Evolutionary conservation across 1,140 invertebrate species (phyloP).

Genomic region (Camponotus vicinus): DNA sequence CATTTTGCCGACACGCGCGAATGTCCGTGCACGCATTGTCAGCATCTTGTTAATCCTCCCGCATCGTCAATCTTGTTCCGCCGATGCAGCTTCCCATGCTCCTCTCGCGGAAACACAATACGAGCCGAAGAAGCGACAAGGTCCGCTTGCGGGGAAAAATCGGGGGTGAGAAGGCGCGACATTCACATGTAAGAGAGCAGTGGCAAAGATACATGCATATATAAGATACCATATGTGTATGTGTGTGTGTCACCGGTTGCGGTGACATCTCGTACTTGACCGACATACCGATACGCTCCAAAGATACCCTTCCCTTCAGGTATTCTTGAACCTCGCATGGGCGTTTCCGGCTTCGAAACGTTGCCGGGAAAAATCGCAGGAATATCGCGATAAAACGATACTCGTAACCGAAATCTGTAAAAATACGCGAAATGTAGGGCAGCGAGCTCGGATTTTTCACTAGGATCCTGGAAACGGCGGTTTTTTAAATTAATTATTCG

Average conservation of each 20-base stretch:
- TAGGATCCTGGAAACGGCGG: not conserved
- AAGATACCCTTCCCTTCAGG: not conserved
- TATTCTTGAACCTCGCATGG: slow-evolving; percentile 53
- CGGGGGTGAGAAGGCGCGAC: slow-evolving; percentile 5
- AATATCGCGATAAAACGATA: slow-evolving; percentile 14
- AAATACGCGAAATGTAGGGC: not conserved
- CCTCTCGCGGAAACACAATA: slow-evolving; percentile 36
- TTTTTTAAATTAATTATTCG: slow-evolving; percentile 35
- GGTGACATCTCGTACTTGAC: slow-evolving; percentile 59
- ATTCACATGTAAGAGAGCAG: not conserved
- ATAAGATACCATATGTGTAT: too few relatives aligned
- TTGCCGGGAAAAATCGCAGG: not conserved
- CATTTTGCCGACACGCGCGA: slow-evolving; percentile 21
- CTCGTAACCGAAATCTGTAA: slow-evolving; percentile 8
- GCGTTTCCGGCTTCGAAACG: slow-evolving; percentile 38
- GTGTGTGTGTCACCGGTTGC: not conserved
- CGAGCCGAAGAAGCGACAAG: slow-evolving; percentile 24
- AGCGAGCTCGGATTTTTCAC: not conserved
- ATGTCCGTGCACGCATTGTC: slow-evolving; percentile 45
- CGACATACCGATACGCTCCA: slow-evolving; percentile 46
- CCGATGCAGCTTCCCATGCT: slow-evolving; percentile 50
- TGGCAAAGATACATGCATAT: not conserved
- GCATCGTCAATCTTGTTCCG: slow-evolving; percentile 60
- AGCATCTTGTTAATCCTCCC: slow-evolving; percentile 57
- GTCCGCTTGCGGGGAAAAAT: slow-evolving; percentile 43